Conservation (phyloP, 2,888 invertebrate genomes). For the Apodemia duryi region DNA sequence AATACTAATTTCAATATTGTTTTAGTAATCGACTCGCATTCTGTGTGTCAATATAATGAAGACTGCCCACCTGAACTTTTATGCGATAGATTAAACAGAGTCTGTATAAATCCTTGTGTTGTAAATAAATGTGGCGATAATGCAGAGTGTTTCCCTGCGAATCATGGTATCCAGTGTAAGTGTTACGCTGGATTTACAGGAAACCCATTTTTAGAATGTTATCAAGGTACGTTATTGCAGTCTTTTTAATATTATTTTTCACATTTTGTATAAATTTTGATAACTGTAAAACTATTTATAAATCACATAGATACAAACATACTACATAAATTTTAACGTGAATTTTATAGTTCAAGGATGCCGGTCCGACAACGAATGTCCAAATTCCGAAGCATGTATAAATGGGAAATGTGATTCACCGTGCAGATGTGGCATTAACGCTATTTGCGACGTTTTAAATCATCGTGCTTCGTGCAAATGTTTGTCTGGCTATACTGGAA, state of each 20-base stretch:
- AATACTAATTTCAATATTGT: slow-evolving; percentile 27
- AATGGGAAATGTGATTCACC: slow-evolving; percentile 88
- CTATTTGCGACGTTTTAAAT: slow-evolving; percentile 89
- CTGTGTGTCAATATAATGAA: slow-evolving; percentile 92
- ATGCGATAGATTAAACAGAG: slow-evolving; percentile 90
- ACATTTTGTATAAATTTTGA: neutral
- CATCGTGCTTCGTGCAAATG: slow-evolving; percentile 91
- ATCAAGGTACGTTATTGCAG: slow-evolving; percentile 63
- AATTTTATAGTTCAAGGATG: slow-evolving; percentile 82
- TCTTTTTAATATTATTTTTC: too few species aligned
- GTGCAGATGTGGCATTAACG: slow-evolving; percentile 88
- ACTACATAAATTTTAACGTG: neutral
- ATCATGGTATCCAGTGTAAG: slow-evolving; percentile 87
- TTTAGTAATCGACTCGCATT: slow-evolving; percentile 54
- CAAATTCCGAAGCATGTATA: slow-evolving; percentile 86
- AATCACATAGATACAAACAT: neutral
- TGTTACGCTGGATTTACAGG: slow-evolving; percentile 87
- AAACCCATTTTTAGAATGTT: slow-evolving; percentile 87
- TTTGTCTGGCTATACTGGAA: slow-evolving; percentile 88
- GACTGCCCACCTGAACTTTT: slow-evolving; percentile 92
- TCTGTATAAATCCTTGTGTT: slow-evolving; percentile 90
- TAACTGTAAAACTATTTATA: neutral
- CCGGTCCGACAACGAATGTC: slow-evolving; percentile 84
- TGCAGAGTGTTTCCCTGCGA: slow-evolving; percentile 87
- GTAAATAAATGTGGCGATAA: slow-evolving; percentile 90